phyloP scores from a whole-genome alignment of 2,113 vertebrate species.

The Montifringilla adamsi region DNA sequence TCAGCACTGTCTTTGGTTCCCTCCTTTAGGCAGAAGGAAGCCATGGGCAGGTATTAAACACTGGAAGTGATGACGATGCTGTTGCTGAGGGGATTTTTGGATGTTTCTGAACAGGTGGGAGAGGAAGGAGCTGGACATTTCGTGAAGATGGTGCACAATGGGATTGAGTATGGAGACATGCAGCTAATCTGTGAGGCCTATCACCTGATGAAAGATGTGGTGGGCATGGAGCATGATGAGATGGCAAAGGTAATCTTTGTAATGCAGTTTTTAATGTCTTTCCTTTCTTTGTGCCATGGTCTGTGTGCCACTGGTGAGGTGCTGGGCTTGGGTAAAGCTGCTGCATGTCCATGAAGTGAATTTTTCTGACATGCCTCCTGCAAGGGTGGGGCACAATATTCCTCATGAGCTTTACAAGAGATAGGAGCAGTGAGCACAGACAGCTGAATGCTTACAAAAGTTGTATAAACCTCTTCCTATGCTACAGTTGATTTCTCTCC shows the following conservation, averaged over 20 bases:
- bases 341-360: not conserved
- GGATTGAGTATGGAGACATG: constrained; percentile 99
- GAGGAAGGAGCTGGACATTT: constrained; percentile 95
- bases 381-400: not conserved
- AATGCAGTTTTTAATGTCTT: not conserved
- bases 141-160: constrained; percentile 99
- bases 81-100: not conserved
- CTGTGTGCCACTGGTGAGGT: not conserved
- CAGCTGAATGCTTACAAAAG: not conserved
- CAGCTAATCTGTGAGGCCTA: constrained; percentile 98
- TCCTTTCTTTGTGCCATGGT: not conserved
- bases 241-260: constrained; percentile 90
- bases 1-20: not conserved
- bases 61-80: not conserved
- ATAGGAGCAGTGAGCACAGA: not conserved
- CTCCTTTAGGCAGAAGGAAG: not conserved
- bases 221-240: constrained; percentile 86
- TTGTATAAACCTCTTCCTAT: not conserved
- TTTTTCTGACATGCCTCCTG: not conserved
- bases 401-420: not conserved
- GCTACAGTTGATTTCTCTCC: not conserved
- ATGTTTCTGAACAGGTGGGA: constrained; percentile 80
- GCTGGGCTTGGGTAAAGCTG: not conserved
- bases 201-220: constrained; percentile 94
- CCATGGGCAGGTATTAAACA: not conserved